Percentiles rank a stretch among this genome's conserved stretches.
These are phyloP conservation scores for Campoletis sonorensis DNA, from an alignment of 1,140 invertebrate genomes.

Conservation along the genomic window DNA sequence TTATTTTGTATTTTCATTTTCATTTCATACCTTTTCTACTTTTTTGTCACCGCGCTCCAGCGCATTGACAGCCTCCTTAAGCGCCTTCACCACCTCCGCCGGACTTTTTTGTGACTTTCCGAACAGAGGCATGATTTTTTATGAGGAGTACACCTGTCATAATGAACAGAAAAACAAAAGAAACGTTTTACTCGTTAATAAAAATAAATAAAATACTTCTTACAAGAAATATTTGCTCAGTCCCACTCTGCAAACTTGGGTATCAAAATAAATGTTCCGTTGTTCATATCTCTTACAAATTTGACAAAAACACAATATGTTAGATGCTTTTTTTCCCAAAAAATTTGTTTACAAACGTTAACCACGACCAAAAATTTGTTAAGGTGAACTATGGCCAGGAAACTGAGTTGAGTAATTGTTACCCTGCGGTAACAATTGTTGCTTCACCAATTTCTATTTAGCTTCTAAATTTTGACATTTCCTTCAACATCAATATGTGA, in stretches of 20 bases:
- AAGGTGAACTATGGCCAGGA: too few species aligned
- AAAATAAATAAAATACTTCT: background rate
- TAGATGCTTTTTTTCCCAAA: too few species aligned
- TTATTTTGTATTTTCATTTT: constrained; percentile 36
- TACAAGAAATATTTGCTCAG: too few species aligned
- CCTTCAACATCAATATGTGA: too few species aligned
- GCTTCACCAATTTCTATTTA: too few species aligned
- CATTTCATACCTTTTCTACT: constrained; percentile 88
- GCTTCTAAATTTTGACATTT: too few species aligned
- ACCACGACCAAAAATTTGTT: background rate
- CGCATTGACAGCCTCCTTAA: constrained; percentile 95
- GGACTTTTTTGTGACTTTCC: constrained; percentile 98
- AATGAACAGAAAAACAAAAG: background rate
- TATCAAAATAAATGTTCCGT: background rate
- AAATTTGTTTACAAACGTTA: too few species aligned
- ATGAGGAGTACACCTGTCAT: constrained; percentile 61
- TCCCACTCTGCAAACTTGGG: too few species aligned
- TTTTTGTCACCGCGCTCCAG: constrained; percentile 97
- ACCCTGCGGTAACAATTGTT: too few species aligned
- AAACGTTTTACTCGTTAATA: background rate
- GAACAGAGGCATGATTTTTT: constrained; percentile 92
- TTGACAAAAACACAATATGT: background rate
- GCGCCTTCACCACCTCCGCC: constrained; percentile 94
- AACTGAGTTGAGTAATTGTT: too few species aligned
- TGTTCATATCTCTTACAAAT: background rate